Base-by-base conservation (phyloP, 2,113 vertebrate genomes). In the Thomomys bottae region DNA sequence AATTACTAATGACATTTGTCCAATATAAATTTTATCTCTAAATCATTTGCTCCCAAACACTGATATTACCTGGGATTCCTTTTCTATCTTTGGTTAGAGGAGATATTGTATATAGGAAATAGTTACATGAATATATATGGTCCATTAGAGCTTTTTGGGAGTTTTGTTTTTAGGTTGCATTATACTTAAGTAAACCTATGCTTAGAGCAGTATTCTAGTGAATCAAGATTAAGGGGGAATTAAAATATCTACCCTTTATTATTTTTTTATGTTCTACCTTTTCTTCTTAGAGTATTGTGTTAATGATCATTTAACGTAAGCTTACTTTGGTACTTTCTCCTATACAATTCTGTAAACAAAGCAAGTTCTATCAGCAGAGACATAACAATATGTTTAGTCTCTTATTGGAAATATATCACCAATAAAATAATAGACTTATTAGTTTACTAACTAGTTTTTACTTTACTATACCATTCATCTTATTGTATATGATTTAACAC, bases 141-240 rank as follows among this genome's bases (percentile, higher is more conserved):
- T 89, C 30, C 10, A 61, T 20, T 59, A 88, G 67, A 72, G 1
- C 45, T 54, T 30, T 30, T 6, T 73, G 2, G 17, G 32, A 78
- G 6, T 91, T 26, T 81, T 17, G 49, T 40, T 94, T 75, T 86
- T 78, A 66, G 72, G 49, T 1, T 87, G n/a, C 71, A 75, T 81
- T 32, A 80, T 82, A 92, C 64, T 78, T 87, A 80, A 76, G 28
- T 90, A 66, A 89, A 71, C 38, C 17, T 88, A 87, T 78, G 20
- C 21, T 94, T n/a, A 67, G 49, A 76, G 20, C 79, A 67, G 80
- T 80, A 87, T 15, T 71, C 57, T 4, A 76, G 9, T 72, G 30
- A 76, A 66, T 88, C 28, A 83, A 82, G 3, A 49, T 0, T 36
- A 76, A 10, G 14, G 36, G 6, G 45, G 36, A 66, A 21, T 88